Evolutionary conservation across 2,113 vertebrate species (phyloP).

Genomic region (Coptodon bakossiorum): DNA sequence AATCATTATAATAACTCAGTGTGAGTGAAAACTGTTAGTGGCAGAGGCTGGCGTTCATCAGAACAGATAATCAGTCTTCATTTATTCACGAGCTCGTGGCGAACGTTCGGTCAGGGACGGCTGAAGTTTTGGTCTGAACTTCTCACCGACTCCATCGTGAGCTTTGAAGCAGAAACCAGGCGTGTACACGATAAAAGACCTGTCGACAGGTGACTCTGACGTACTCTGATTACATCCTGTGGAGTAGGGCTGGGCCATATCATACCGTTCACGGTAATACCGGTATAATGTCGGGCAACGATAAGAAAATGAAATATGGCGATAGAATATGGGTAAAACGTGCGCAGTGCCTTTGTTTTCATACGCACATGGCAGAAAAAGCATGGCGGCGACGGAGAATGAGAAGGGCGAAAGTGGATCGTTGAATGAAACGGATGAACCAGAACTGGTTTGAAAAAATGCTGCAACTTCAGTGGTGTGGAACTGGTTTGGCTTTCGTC

Average conservation of each 20-base stretch:
- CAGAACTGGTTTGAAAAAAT: too few relatives aligned
- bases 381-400: too few relatives aligned
- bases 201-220: background rate
- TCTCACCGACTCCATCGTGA: background rate
- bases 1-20: fast-evolving
- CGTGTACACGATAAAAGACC: fast-evolving
- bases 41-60: background rate
- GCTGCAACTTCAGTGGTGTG: too few relatives aligned
- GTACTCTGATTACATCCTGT: background rate
- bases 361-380: too few relatives aligned
- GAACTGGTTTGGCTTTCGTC: too few relatives aligned
- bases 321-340: too few relatives aligned
- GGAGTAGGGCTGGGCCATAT: background rate
- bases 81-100: background rate
- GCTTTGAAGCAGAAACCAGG: background rate
- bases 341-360: too few relatives aligned
- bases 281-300: too few relatives aligned
- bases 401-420: too few relatives aligned
- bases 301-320: too few relatives aligned
- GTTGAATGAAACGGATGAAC: too few relatives aligned
- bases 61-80: background rate
- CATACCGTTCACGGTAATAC: too few relatives aligned
- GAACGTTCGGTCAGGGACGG: fast-evolving
- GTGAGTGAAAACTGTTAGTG: background rate
- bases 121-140: background rate